Conservation (phyloP, 2,888 invertebrate genomes). For the Leptinotarsa peninsularis region DNA sequence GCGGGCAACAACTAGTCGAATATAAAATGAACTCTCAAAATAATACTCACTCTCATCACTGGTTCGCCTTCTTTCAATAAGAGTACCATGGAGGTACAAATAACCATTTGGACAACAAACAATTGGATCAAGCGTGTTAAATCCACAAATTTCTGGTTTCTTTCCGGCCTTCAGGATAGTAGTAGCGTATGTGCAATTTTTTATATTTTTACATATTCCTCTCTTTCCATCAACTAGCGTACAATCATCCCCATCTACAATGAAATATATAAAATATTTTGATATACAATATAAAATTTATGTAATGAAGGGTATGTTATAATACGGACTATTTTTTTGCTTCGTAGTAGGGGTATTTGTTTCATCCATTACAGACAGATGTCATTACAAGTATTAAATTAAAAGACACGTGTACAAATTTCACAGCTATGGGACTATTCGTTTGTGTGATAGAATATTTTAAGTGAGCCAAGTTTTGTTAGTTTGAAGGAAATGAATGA, state of each 20-base stretch:
- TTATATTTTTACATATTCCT: conserved; percentile 20
- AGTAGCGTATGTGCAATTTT: conserved; percentile 18
- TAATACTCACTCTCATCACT: background rate
- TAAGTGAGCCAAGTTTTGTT: too few species aligned
- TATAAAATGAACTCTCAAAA: too few species aligned
- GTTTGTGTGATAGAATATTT: too few species aligned
- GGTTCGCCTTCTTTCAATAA: background rate
- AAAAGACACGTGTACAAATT: too few species aligned
- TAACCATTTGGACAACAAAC: background rate
- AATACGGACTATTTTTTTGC: too few species aligned
- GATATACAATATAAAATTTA: background rate
- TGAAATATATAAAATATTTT: background rate
- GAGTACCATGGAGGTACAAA: background rate
- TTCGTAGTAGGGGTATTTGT: too few species aligned
- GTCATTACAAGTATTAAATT: too few species aligned
- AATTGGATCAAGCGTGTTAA: conserved; percentile 7
- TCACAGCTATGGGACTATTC: too few species aligned
- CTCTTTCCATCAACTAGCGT: background rate
- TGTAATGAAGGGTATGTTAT: too few species aligned
- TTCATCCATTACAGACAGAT: too few species aligned
- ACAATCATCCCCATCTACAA: conserved; percentile 12
- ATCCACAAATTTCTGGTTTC: conserved; percentile 21
- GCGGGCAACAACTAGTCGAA: too few species aligned
- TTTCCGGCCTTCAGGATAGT: background rate
- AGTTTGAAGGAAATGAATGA: too few species aligned